Base-by-base conservation (phyloP, 2,888 invertebrate genomes). In the Lymantria dispar region DNA sequence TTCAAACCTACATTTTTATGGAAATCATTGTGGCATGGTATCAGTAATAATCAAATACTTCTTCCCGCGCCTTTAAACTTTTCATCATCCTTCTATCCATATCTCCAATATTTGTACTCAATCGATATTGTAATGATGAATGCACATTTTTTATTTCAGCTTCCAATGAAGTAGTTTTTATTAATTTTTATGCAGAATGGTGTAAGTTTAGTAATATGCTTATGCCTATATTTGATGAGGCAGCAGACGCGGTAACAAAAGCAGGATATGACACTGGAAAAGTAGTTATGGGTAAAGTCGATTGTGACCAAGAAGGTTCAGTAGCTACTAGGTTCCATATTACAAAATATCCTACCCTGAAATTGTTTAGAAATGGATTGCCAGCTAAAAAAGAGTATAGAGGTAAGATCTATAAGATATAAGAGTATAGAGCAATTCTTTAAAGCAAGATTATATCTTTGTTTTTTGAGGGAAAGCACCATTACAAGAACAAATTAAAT, bases 101-200 rank as follows among this genome's bases (percentile, higher is more conserved):
- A 5, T 22, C 5, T 22, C 5, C 22, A 3, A 22, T 22, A 22
- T 22, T 2, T 5, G 5, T 22, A 3, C 3, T 22, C 22, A 3
- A 22, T 5, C 5, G 5, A 22, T 22, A 22, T 22, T 22, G 5
- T 22, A 22, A 36, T 36, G 7, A 36, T 36, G 55, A 69, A 70
- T 22, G 62, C 67, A 52, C 56, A 8, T 54, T 67, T 54, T 30
- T 43, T 12, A 14, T 95, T 95, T 60, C 93, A 98, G 98, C 96
- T 57, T 95, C 96, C 55, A 97, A 98, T 93, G 99, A 99, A 92
- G 92, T 99, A 85, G 98, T 99, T 57, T 97, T 99, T 87, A 95
- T 99, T 58, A 99, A 99, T 92, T 99, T 99, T 89, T 99, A 99
- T 91, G 99, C 99, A 31, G 99, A 99, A 80, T 99, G 99, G 99